Base-by-base conservation (phyloP, 2,888 invertebrate species). In the Oegoconia quadripuncta region DNA sequence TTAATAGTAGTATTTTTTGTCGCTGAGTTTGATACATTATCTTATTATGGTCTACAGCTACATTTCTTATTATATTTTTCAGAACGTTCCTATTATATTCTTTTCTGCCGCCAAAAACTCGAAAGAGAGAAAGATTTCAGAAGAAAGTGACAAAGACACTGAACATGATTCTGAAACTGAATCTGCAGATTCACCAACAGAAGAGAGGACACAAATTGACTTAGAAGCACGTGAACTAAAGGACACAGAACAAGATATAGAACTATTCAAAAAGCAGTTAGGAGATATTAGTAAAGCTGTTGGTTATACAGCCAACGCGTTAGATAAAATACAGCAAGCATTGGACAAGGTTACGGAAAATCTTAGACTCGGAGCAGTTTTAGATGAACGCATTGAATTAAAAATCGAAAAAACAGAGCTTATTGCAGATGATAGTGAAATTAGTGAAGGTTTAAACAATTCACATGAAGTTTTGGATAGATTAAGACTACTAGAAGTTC, bases 41-140 rank as follows among this genome's bases (percentile, higher is more conserved):
- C n/a, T 20, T 20, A 6, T 20, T 20, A 20, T 6, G 20, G 8
- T 20, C 20, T 20, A 4, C 8, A 6, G 5, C 20, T 4, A 8
- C 8, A 6, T 20, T 20, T 26, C 5, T n/a, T n/a, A n/a, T n/a
- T n/a, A n/a, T n/a, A 27, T 17, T 36, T 22, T 30, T 8, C 71
- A 88, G 81, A 87, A 91, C 39, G 88, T 97, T 2, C 89, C 88
- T 29, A 92, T 95, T 16, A 94, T 94, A 6, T 99, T 99, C 79
- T 99, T 96, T 88, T 99, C 97, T 1, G 98, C 98, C 0, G 88
- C 91, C 1, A 74, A 91, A 67, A 89, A 88, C 22, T 80, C 91
- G 46, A 87, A 88, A 55, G 78, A 82, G 45, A 75, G 74, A 30
- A 83, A 80, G 64, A 72, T 84, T 65, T 76, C 78, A 1, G 86